A percentile compares a stretch with the other conserved stretches of the same genome.
These are phyloP conservation scores for Phenganax stokvisi DNA, from an alignment of 92 coral and sea anemone genomes.

Conservation along the genomic window DNA sequence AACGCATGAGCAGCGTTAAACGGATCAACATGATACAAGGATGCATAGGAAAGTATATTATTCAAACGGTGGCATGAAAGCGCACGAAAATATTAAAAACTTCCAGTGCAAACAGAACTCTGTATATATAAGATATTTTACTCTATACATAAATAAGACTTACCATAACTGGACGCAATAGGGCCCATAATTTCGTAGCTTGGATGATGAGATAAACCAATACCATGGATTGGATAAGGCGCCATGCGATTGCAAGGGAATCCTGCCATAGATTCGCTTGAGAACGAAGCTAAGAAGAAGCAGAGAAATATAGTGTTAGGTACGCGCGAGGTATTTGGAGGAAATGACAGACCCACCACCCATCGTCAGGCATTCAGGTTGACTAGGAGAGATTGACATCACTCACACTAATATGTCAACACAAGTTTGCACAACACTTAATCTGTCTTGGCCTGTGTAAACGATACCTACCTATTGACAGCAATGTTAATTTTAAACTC, in stretches of 20 bases:
- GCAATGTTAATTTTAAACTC: conserved; percentile 34
- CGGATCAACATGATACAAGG: too few relatives aligned
- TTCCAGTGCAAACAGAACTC: too few relatives aligned
- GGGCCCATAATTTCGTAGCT: conserved; percentile 42
- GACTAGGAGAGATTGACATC: conserved; percentile 39
- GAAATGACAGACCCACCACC: conserved; percentile 41
- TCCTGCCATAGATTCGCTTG: conserved; percentile 26
- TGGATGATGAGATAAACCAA: conserved; percentile 37
- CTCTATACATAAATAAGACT: background rate
- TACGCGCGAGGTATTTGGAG: conserved; percentile 20
- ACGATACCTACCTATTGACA: conserved; percentile 41
- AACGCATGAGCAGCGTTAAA: too few relatives aligned
- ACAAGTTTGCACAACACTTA: conserved; percentile 40
- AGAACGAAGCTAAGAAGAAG: background rate
- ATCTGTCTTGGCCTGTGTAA: conserved; percentile 36
- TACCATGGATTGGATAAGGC: conserved; percentile 36
- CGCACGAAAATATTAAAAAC: too few relatives aligned
- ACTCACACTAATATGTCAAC: conserved; percentile 42
- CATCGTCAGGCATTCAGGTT: conserved; percentile 35
- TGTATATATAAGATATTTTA: background rate
- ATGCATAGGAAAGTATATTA: too few relatives aligned
- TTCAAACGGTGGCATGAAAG: too few relatives aligned
- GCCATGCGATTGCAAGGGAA: conserved; percentile 39
- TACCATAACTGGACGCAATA: conserved; percentile 36
- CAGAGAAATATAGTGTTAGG: too few relatives aligned